Conservation (phyloP, 2,797 vertebrate species). For the Macropus fuliginosus region DNA sequence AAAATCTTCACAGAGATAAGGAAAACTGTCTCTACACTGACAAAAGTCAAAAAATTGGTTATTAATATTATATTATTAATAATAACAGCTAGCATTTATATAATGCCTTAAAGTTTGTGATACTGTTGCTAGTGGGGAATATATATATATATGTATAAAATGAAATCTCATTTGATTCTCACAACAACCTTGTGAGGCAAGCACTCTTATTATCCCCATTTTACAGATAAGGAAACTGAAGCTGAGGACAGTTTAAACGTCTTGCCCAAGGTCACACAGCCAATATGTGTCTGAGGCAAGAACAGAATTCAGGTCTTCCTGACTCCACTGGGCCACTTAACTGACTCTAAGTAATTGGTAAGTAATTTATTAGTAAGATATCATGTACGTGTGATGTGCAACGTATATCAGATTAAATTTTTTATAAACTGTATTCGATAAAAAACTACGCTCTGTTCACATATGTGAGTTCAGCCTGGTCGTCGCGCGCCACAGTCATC, state of each 20-base stretch:
- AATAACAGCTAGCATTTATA: neutral
- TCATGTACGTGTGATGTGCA: neutral
- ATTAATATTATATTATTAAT: too few species aligned
- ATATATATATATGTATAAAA: neutral
- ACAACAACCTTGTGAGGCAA: neutral
- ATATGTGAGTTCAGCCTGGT: neutral
- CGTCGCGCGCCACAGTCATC: neutral
- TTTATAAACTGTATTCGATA: neutral
- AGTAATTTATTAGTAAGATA: neutral
- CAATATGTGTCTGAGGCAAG: neutral
- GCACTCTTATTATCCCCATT: neutral
- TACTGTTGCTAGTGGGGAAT: neutral
- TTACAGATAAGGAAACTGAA: neutral
- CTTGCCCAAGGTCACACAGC: neutral
- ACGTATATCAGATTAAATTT: neutral
- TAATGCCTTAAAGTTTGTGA: neutral
- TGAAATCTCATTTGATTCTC: neutral
- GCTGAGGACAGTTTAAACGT: neutral
- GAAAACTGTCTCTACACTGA: neutral
- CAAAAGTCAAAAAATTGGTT: neutral
- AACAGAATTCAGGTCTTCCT: neutral
- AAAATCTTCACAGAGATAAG: neutral
- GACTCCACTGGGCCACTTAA: neutral
- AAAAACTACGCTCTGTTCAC: neutral
- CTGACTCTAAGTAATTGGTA: neutral